Evolutionary conservation across 2,888 invertebrate species (phyloP).

Genomic region (Auanema sp.): DNA sequence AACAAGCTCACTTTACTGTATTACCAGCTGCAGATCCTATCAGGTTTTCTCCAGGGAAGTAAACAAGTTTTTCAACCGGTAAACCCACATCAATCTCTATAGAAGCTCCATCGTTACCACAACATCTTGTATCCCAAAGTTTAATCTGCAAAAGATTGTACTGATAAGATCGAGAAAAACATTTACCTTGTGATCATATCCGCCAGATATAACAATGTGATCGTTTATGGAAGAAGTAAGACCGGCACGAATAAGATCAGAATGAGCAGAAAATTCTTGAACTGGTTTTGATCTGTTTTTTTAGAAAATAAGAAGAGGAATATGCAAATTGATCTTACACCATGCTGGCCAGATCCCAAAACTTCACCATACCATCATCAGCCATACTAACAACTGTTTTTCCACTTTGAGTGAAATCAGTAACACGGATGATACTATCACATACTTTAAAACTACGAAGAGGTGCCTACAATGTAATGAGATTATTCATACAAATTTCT

Average conservation of each 20-base stretch:
- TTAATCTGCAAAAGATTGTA: constrained; percentile 71
- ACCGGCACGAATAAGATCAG: constrained; percentile 54
- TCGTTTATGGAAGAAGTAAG: constrained; percentile 40
- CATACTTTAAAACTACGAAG: constrained; percentile 38
- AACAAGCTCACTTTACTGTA: constrained; percentile 30
- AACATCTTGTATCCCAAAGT: constrained; percentile 76
- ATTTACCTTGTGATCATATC: constrained; percentile 56
- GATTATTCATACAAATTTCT: not conserved
- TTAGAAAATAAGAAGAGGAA: not conserved
- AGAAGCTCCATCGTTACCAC: constrained; percentile 20
- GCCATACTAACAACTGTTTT: constrained; percentile 45
- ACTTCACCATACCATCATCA: constrained; percentile 58
- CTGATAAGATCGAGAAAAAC: constrained; percentile 1
- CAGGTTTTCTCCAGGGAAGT: constrained; percentile 85
- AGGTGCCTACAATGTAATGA: constrained; percentile 18
- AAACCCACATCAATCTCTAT: constrained; percentile 78
- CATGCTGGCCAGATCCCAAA: constrained; percentile 48
- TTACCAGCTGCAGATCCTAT: constrained; percentile 80
- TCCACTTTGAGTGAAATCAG: constrained; percentile 32
- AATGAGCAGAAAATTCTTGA: constrained; percentile 46
- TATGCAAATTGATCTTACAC: constrained; percentile 13
- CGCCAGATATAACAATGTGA: constrained; percentile 52
- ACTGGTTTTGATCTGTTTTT: constrained; percentile 19
- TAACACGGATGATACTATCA: constrained; percentile 25
- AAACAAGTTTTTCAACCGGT: constrained; percentile 85